Evolutionary conservation across 2,113 vertebrate species (phyloP).

Genomic region (Zapornia atra): DNA sequence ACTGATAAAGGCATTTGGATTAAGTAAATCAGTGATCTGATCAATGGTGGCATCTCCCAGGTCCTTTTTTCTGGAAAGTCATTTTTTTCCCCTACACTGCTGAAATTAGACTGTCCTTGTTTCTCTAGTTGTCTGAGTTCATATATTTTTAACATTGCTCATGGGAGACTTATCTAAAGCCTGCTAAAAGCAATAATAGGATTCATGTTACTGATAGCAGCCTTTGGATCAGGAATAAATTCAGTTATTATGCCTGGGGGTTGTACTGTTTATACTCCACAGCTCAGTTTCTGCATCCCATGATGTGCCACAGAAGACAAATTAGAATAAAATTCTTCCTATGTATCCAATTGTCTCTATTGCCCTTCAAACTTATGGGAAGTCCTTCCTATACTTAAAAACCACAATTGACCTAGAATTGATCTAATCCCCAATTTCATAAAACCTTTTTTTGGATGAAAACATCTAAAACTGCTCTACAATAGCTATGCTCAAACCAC

Average conservation of each 20-base stretch:
- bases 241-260: background rate
- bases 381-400: background rate
- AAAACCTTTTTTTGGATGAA: background rate
- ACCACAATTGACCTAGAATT: background rate
- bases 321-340: background rate
- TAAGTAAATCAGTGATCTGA: background rate
- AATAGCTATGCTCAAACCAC: background rate
- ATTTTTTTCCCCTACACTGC: background rate
- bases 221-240: slow-evolving; percentile 1
- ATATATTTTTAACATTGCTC: background rate
- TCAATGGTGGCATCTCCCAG: background rate
- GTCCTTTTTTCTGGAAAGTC: background rate
- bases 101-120: background rate
- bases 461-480: background rate
- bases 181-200: background rate
- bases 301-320: background rate
- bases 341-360: background rate
- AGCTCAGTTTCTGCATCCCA: background rate
- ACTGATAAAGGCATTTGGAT: background rate
- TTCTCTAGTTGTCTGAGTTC: background rate
- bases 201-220: background rate
- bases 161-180: background rate
- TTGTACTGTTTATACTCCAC: background rate
- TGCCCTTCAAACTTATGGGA: background rate
- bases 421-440: background rate